Base-by-base conservation (phyloP, 2,888 invertebrate species). In the Pyrgus malvae region DNA sequence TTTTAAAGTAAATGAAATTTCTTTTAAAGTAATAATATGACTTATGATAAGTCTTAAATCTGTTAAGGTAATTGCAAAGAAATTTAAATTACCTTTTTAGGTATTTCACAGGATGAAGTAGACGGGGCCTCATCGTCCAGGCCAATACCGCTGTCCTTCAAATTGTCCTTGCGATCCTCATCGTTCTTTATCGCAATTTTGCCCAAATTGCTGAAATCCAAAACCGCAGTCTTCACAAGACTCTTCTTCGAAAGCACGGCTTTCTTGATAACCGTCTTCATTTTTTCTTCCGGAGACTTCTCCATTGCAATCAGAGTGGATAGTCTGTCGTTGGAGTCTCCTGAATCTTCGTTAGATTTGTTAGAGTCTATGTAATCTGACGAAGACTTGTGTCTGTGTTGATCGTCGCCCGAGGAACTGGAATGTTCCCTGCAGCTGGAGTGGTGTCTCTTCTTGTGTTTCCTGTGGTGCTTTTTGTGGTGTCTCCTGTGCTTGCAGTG, bases 401-500 rank as follows among this genome's bases (percentile, higher is more conserved):
- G 92, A 38, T 92, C 90, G 37, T 92, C 90, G 6, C 87, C 87
- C 0, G 91, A 91, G 4, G 90, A 90, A 55, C 91, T 87, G 1
- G 89, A 89, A 38, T 80, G 88, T 50, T 90, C 90, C 68, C 89
- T 90, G 64, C 81, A 78, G 53, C 78, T 78, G 0, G 90, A 90
- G 54, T 94, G 93, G 79, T 95, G 93, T 72, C 94, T 93, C 71
- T 94, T 95, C 76, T 94, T 93, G 69, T 95, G 95, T 80, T 95
- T 95, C 64, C 93, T 93, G 68, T 95, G 95, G 58, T 93, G 93
- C 74, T 95, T 96, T 78, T 95, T 95, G 66, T 95, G 95, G 69
- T 95, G 95, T 56, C 92, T 91, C 55, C 93, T 91, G 64, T 94
- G 94, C 67, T 94, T 95, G 68, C 95, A 93, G 62, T 92, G 91